These are phyloP conservation scores for Metellina segmentata DNA, from an alignment of 2,888 invertebrate genomes.

Conservation along the genomic window DNA sequence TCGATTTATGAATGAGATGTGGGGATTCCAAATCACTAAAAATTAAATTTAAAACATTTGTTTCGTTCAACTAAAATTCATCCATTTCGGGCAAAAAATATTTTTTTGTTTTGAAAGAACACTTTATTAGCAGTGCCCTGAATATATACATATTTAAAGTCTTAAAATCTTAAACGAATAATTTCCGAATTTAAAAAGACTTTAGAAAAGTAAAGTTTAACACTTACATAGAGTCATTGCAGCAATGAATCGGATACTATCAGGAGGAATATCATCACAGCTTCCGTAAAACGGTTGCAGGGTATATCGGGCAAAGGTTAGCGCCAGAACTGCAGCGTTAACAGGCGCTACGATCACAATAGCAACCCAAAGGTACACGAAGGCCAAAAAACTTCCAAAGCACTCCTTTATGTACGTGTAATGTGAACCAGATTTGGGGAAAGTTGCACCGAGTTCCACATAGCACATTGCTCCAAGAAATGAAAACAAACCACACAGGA, in stretches of 20 bases:
- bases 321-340: conserved; percentile 91
- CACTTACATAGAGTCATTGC: conserved; percentile 85
- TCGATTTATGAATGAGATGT: no score
- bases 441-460: conserved; percentile 94
- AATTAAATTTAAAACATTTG: no score
- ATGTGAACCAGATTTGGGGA: conserved; percentile 97
- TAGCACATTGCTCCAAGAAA: conserved; percentile 97
- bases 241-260: conserved; percentile 88
- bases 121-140: no score
- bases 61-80: no score
- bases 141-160: no score
- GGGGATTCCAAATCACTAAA: no score
- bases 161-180: no score
- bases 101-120: no score
- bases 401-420: conserved; percentile 97
- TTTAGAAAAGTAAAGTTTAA: not conserved
- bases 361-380: conserved; percentile 97
- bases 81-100: no score
- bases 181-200: no score
- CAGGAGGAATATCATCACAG: conserved; percentile 86
- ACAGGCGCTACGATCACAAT: conserved; percentile 90
- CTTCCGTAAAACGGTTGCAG: conserved; percentile 91
- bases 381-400: conserved; percentile 95
- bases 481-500: conserved; percentile 91
- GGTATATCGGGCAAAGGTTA: conserved; percentile 95